A percentile compares a stretch with the other conserved stretches of the same genome.
These are phyloP conservation scores for Mechanitis messenoides DNA, from an alignment of 2,888 invertebrate genomes.

Conservation along the genomic window DNA sequence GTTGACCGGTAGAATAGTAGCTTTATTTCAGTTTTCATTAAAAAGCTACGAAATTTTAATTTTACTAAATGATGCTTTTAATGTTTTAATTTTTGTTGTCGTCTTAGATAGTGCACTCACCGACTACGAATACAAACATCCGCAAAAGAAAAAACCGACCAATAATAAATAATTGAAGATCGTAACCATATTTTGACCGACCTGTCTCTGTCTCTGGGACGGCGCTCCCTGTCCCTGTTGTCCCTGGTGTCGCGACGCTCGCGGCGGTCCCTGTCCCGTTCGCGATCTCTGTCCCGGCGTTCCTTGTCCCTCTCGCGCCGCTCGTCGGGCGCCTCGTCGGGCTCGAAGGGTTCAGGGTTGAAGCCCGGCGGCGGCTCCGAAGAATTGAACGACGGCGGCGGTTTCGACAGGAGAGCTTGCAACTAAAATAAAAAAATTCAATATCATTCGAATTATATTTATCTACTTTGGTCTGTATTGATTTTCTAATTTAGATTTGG, in stretches of 20 bases:
- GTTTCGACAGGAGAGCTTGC: constrained; percentile 72
- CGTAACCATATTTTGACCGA: constrained; percentile 12
- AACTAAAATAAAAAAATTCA: constrained; percentile 46
- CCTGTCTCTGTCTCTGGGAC: constrained; percentile 32
- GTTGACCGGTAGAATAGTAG: background rate
- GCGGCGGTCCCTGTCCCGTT: constrained; percentile 32
- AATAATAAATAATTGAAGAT: too few relatives aligned
- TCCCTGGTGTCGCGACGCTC: constrained; percentile 23
- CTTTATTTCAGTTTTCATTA: too few relatives aligned
- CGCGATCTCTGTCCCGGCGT: constrained; percentile 48
- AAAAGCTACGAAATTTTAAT: too few relatives aligned
- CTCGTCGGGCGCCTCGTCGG: constrained; percentile 46
- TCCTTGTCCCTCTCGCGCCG: constrained; percentile 48
- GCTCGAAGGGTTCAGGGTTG: constrained; percentile 51
- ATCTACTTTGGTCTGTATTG: too few relatives aligned
- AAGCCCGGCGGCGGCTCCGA: constrained; percentile 63
- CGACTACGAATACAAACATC: too few relatives aligned
- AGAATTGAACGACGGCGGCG: constrained; percentile 68
- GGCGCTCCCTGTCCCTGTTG: constrained; percentile 28
- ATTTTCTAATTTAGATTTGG: too few relatives aligned
- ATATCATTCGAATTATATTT: background rate
- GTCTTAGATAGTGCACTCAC: too few relatives aligned
- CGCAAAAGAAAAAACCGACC: background rate
- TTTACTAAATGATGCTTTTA: too few relatives aligned
- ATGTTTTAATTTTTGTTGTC: too few relatives aligned